A percentile compares a stretch with the other conserved stretches of the same genome.
These are phyloP conservation scores for Dipodomys stephensi DNA, from an alignment of 2,113 vertebrate species.

Conservation along the genomic window DNA sequence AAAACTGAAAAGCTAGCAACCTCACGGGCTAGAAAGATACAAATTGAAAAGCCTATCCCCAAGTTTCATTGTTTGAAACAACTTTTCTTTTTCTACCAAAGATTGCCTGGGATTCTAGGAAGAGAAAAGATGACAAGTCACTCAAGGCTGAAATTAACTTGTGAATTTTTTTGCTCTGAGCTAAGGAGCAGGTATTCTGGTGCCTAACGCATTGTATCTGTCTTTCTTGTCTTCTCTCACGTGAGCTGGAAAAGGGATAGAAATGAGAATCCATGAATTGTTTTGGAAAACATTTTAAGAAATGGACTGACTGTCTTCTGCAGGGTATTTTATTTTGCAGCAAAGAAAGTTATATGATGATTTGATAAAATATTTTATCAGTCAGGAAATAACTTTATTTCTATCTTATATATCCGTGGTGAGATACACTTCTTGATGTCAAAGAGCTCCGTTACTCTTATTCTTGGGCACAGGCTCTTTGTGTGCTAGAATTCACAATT, in stretches of 20 bases:
- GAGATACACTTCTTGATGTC: neutral
- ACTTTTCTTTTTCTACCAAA: neutral
- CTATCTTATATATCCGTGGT: neutral
- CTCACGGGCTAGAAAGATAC: neutral
- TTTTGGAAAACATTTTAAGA: constrained; percentile 32
- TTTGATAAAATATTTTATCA: neutral
- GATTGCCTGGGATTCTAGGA: neutral
- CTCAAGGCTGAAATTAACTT: constrained; percentile 40
- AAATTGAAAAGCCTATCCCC: neutral
- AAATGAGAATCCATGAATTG: neutral
- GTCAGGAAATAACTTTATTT: neutral
- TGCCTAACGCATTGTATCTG: no score
- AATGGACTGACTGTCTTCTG: neutral
- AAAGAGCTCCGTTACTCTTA: neutral
- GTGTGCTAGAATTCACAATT: neutral
- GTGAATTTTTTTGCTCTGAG: neutral
- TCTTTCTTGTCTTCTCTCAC: neutral
- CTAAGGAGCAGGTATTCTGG: neutral
- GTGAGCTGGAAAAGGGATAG: constrained; percentile 1
- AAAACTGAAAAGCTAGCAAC: neutral
- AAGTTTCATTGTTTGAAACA: neutral
- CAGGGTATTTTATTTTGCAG: neutral
- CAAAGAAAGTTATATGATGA: neutral
- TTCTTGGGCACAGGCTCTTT: neutral
- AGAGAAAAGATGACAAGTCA: constrained; percentile 26